Conservation (phyloP, 2,888 invertebrate species). For the Alsophila aescularia region DNA sequence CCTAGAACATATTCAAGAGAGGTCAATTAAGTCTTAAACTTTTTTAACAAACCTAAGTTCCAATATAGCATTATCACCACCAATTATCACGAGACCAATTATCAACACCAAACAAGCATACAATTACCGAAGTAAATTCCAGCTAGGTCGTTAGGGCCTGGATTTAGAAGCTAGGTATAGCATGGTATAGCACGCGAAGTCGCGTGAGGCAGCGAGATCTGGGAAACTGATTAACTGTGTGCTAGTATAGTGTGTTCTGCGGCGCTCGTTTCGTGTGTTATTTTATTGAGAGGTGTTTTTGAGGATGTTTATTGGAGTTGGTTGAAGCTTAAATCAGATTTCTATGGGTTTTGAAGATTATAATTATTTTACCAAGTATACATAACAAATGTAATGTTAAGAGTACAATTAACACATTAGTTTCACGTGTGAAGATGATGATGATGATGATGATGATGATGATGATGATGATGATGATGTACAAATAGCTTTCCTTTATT, state of each 20-base stretch:
- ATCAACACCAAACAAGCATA: constrained; percentile 14
- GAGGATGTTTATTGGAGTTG: constrained; percentile 15
- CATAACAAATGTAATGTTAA: too few species aligned
- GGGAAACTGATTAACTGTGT: constrained; percentile 29
- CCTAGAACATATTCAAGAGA: too few species aligned
- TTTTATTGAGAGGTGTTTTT: constrained; percentile 14
- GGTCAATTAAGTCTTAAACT: too few species aligned
- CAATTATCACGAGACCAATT: constrained; percentile 17
- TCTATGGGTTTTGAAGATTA: too few species aligned
- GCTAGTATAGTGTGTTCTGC: constrained; percentile 22
- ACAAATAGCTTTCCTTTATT: too few species aligned
- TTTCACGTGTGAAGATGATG: too few species aligned
- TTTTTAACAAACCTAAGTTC: not conserved
- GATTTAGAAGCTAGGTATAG: constrained; percentile 38
- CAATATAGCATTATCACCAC: constrained; percentile 6
- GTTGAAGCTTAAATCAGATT: not conserved
- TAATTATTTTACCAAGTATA: too few species aligned
- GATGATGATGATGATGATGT: too few species aligned
- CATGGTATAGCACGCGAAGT: constrained; percentile 59
- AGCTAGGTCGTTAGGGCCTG: constrained; percentile 51
- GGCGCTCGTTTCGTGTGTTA: constrained; percentile 30
- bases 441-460: too few species aligned
- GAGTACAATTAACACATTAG: too few species aligned
- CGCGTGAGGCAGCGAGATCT: constrained; percentile 49
- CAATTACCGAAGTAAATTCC: constrained; percentile 33